A percentile compares a stretch with the other conserved stretches of the same genome.
Conservation (phyloP, 1,140 invertebrate genomes). For the Chironomus striatipennis region DNA sequence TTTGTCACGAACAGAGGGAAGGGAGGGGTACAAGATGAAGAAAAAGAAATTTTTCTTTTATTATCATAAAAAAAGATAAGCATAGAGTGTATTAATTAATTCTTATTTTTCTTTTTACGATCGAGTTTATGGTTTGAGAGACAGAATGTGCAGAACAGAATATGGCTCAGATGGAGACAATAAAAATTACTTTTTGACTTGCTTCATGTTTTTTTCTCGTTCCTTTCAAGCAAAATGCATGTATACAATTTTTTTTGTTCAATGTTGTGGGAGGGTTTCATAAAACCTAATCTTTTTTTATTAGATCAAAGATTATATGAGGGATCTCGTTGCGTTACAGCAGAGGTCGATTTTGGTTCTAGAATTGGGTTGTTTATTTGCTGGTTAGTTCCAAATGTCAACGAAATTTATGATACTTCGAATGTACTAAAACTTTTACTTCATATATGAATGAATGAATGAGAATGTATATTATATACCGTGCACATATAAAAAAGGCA, state of each 20-base stretch:
- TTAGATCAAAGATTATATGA: conserved; percentile 19
- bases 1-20: too few relatives aligned
- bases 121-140: conserved; percentile 12
- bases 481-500: not conserved
- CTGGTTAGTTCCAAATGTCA: conserved; percentile 10
- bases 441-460: not conserved
- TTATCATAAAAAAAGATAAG: not conserved
- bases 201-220: not conserved
- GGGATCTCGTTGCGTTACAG: conserved; percentile 7
- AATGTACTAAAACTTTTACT: not conserved
- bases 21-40: too few relatives aligned
- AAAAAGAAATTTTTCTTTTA: too few relatives aligned
- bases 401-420: conserved; percentile 13
- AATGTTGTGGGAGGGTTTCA: conserved; percentile 16
- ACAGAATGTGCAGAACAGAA: not conserved
- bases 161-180: not conserved
- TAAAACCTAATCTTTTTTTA: conserved; percentile 21
- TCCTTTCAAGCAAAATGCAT: not conserved
- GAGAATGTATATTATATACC: not conserved
- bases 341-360: not conserved
- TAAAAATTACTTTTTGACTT: conserved; percentile 15
- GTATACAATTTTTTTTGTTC: not conserved
- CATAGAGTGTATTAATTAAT: conserved; percentile 14
- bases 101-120: conserved; percentile 9
- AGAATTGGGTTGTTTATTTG: conserved; percentile 21